These are phyloP conservation scores for Emydocephalus ijimae DNA, from an alignment of 2,113 vertebrate species.

Conservation along the genomic window DNA sequence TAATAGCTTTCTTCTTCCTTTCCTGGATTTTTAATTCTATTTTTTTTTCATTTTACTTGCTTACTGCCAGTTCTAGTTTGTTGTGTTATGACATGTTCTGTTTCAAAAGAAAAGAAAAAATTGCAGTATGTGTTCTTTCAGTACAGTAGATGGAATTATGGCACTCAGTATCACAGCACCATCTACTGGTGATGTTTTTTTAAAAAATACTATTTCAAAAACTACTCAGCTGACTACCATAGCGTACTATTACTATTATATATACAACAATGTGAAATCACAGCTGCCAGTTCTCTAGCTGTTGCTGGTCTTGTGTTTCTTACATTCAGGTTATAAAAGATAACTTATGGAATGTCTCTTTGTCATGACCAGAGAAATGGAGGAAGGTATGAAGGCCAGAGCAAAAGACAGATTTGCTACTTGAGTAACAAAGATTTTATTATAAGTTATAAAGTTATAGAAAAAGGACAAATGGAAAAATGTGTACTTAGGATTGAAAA, in stretches of 20 bases:
- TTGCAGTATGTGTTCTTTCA: background rate
- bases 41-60: background rate
- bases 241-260: background rate
- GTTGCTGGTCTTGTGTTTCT: background rate
- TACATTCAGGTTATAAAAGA: background rate
- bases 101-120: background rate
- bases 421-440: background rate
- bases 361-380: background rate
- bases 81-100: background rate
- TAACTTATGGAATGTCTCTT: background rate
- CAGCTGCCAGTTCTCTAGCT: background rate
- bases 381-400: background rate
- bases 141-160: background rate
- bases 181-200: background rate
- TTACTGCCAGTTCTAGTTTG: background rate
- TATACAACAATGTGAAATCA: background rate
- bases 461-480: background rate
- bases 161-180: background rate
- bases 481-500: background rate
- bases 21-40: background rate
- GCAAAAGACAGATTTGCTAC: background rate
- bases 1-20: background rate
- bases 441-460: background rate
- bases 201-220: background rate
- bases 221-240: background rate